Conservation (phyloP, 2,888 invertebrate genomes). For the Leucophenga maculata region DNA sequence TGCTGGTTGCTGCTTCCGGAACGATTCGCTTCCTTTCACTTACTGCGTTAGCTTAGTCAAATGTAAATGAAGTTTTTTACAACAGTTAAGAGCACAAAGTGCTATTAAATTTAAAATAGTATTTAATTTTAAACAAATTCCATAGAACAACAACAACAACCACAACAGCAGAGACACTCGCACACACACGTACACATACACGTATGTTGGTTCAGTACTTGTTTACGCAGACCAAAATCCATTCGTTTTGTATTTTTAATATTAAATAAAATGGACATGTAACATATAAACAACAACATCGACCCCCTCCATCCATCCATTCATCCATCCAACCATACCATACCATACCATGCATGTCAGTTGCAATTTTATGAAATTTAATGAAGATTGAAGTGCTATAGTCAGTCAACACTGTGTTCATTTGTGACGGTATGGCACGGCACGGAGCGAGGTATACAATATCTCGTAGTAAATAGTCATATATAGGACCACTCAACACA, state of each 20-base stretch:
- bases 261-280: background rate
- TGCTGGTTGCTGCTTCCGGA: too few relatives aligned
- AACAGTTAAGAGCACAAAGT: background rate
- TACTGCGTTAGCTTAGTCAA: too few relatives aligned
- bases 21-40: too few relatives aligned
- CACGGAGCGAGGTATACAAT: too few relatives aligned
- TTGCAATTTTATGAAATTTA: slow-evolving; percentile 6
- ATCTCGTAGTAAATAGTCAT: background rate
- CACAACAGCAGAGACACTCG: too few relatives aligned
- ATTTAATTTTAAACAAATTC: background rate
- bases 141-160: background rate
- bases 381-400: slow-evolving; percentile 4
- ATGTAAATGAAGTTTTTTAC: background rate
- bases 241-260: too few relatives aligned
- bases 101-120: background rate
- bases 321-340: too few relatives aligned
- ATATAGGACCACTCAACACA: slow-evolving; percentile 21
- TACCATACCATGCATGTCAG: background rate
- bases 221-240: too few relatives aligned
- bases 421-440: too few relatives aligned
- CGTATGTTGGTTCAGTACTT: too few relatives aligned
- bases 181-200: too few relatives aligned
- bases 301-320: too few relatives aligned
- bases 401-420: background rate
- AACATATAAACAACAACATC: slow-evolving; percentile 7